Percentiles rank a stretch among this genome's conserved stretches.
Evolutionary conservation across 2,113 vertebrate species (phyloP).

Genomic region (Morone chrysops): DNA sequence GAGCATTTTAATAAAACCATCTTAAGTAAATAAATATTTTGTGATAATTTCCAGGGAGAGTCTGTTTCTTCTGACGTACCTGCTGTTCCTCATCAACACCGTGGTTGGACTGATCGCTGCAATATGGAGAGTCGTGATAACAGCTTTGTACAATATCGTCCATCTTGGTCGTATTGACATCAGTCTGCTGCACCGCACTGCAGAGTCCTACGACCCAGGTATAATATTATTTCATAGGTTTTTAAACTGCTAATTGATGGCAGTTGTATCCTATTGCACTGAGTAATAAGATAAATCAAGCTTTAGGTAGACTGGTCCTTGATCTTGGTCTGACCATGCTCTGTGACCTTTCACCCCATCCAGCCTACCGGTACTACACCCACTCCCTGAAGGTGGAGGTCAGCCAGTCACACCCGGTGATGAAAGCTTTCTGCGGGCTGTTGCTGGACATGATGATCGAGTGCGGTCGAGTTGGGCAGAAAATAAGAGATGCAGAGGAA

Average conservation of each 20-base stretch:
- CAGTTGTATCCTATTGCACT: not conserved
- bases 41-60: constrained; percentile 77
- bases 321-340: not conserved
- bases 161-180: constrained; percentile 89
- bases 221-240: not conserved
- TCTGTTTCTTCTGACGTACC: constrained; percentile 86
- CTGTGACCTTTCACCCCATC: constrained; percentile 29
- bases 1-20: too few relatives aligned
- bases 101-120: constrained; percentile 83
- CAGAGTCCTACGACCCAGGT: constrained; percentile 89
- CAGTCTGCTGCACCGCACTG: constrained; percentile 86
- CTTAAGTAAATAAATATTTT: not conserved
- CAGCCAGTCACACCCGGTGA: constrained; percentile 89
- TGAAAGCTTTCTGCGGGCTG: constrained; percentile 89
- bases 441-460: constrained; percentile 75
- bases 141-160: constrained; percentile 87
- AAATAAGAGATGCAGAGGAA: constrained; percentile 84
- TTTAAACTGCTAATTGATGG: not conserved
- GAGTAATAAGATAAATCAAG: not conserved
- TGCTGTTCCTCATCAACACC: constrained; percentile 90
- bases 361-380: constrained; percentile 89
- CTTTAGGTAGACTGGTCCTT: not conserved
- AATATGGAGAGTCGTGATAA: constrained; percentile 86
- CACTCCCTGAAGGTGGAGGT: constrained; percentile 90
- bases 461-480: constrained; percentile 13